Conservation (phyloP, 2,888 invertebrate genomes). For the Brachyptera risi region DNA sequence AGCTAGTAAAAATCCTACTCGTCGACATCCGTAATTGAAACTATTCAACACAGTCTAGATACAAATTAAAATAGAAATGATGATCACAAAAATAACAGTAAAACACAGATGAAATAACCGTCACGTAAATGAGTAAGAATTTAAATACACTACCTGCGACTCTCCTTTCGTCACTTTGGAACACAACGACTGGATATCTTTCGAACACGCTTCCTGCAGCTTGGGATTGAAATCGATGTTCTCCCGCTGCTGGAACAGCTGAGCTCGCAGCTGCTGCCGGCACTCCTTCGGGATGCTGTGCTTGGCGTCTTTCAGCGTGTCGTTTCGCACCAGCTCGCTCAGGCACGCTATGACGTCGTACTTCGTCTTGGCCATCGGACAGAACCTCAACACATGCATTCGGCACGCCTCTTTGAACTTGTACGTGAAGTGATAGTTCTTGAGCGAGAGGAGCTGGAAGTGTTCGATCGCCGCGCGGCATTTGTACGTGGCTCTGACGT, state of each 20-base stretch:
- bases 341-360: conserved; percentile 77
- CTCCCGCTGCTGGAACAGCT: conserved; percentile 89
- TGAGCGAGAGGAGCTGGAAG: conserved; percentile 89
- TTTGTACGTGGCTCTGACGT: conserved; percentile 71
- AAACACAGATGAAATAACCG: too few relatives aligned
- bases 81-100: too few relatives aligned
- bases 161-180: conserved; percentile 62
- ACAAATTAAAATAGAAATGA: too few relatives aligned
- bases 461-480: conserved; percentile 94
- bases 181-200: conserved; percentile 74
- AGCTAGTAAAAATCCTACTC: too few relatives aligned
- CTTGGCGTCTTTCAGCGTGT: conserved; percentile 69
- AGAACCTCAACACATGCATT: conserved; percentile 63
- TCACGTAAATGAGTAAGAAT: too few relatives aligned
- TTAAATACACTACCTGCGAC: conserved; percentile 54
- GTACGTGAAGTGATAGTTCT: conserved; percentile 89
- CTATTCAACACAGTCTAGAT: too few relatives aligned
- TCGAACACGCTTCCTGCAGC: conserved; percentile 74
- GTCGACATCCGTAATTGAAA: too few relatives aligned
- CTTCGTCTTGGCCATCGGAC: conserved; percentile 45
- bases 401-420: conserved; percentile 95
- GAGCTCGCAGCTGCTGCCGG: conserved; percentile 83
- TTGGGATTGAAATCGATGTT: conserved; percentile 81
- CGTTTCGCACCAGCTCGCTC: conserved; percentile 87
- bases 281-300: conserved; percentile 84